Evolutionary conservation across 2,113 vertebrate species (phyloP).

Genomic region (Coryphaenoides rupestris): DNA sequence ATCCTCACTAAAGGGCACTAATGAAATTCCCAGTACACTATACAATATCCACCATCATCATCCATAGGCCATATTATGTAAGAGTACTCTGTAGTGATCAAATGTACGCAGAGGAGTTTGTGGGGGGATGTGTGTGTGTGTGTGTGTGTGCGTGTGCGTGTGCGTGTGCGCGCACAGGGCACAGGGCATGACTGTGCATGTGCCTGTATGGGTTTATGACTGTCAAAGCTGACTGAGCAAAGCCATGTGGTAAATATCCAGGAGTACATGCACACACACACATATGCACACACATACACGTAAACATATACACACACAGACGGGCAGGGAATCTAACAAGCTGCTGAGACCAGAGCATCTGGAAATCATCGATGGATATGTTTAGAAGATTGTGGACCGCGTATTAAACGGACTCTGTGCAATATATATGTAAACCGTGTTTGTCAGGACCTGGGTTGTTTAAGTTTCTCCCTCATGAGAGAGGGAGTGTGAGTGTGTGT

Average conservation of each 20-base stretch:
- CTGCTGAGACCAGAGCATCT: slow-evolving; percentile 28
- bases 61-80: background rate
- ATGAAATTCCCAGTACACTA: no score
- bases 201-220: background rate
- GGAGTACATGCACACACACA: slow-evolving; percentile 33
- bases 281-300: background rate
- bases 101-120: slow-evolving; percentile 29
- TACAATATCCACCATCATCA: background rate
- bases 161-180: slow-evolving; percentile 3
- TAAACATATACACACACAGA: slow-evolving; percentile 15
- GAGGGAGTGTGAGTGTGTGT: background rate
- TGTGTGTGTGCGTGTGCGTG: slow-evolving; percentile 3
- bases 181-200: background rate
- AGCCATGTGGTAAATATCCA: slow-evolving; percentile 49
- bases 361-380: slow-evolving; percentile 27
- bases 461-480: slow-evolving; percentile 1
- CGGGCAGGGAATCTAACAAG: background rate
- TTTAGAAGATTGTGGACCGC: slow-evolving; percentile 10
- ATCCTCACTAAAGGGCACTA: no score
- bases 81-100: slow-evolving; percentile 14
- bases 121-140: slow-evolving; percentile 9
- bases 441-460: background rate
- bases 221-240: slow-evolving; percentile 45
- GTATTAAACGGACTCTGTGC: slow-evolving; percentile 4
- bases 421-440: slow-evolving; percentile 6